These are phyloP conservation scores for Ateles fusciceps DNA, from an alignment of 2,797 vertebrate genomes.

Conservation along the genomic window DNA sequence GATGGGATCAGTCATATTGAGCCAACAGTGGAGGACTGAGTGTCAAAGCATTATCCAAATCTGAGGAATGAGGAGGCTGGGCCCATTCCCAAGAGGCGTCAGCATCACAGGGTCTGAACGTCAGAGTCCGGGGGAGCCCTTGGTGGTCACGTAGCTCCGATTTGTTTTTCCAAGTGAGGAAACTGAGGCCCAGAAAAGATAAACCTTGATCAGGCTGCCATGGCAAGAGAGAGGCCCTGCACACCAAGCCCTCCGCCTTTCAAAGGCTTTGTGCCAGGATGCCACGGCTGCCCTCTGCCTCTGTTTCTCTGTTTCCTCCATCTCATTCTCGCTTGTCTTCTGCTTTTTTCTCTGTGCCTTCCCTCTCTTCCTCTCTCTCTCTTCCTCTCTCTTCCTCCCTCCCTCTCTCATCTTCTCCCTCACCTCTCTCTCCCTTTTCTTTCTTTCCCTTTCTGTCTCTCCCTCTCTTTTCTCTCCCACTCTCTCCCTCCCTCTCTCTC, in stretches of 20 bases:
- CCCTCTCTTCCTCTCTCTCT: not conserved
- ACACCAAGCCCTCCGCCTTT: rapidly evolving
- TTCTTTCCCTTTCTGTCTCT: too few species aligned
- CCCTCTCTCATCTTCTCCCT: not conserved
- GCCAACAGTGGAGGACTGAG: rapidly evolving
- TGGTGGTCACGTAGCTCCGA: not conserved
- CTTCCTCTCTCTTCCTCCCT: too few species aligned
- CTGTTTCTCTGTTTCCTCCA: too few species aligned
- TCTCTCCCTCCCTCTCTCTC: not conserved
- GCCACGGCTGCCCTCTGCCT: not conserved
- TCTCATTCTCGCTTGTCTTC: not conserved
- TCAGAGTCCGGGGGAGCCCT: rapidly evolving
- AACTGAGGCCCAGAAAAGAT: not conserved
- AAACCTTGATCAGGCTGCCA: too few species aligned
- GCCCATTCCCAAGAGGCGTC: not conserved
- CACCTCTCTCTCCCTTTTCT: too few species aligned
- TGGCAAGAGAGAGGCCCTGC: not conserved
- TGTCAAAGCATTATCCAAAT: too few species aligned
- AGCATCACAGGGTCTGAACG: not conserved
- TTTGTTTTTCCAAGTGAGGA: not conserved
- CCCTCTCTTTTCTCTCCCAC: not conserved
- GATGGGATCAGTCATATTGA: rapidly evolving
- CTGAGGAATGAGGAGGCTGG: not conserved
- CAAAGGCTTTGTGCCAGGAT: not conserved
- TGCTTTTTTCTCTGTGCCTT: not conserved